phyloP scores from a whole-genome alignment of 2,797 vertebrate genomes.

The Chloroceryle inda region DNA sequence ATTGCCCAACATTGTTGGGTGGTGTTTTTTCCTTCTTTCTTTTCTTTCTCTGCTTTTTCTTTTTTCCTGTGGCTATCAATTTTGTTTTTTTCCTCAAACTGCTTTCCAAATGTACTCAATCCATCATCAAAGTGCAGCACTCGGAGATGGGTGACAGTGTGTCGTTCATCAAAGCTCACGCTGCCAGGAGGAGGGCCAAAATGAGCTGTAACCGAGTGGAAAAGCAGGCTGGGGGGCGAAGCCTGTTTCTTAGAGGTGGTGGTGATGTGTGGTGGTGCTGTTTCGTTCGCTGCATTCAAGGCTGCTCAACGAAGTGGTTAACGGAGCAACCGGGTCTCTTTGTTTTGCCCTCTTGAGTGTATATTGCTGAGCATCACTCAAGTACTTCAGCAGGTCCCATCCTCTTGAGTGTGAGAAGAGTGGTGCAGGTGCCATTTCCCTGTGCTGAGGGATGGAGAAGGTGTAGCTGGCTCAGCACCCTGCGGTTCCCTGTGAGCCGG shows the following conservation, averaged over 20 bases:
- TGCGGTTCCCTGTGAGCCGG: background rate
- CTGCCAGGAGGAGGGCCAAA: constrained; percentile 25
- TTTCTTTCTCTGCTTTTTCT: background rate
- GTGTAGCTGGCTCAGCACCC: background rate
- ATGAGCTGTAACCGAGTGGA: constrained; percentile 54
- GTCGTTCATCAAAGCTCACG: constrained; percentile 49
- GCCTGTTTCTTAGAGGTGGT: background rate
- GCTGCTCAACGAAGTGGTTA: background rate
- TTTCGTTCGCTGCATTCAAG: background rate
- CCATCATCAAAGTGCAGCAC: constrained; percentile 24
- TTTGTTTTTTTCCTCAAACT: constrained; percentile 1
- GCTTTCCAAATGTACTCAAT: constrained; percentile 55
- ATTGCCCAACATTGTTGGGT: background rate
- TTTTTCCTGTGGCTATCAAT: constrained; percentile 24
- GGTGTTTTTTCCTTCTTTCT: background rate
- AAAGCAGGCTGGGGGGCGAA: background rate
- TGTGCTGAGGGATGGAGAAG: background rate
- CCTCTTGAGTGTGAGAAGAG: background rate
- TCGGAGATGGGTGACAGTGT: constrained; percentile 45
- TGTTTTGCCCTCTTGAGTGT: background rate
- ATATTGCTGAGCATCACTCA: rapidly evolving
- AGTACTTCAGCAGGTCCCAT: background rate
- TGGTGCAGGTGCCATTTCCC: background rate
- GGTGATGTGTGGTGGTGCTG: background rate
- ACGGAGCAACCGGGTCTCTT: background rate